Base-by-base conservation (phyloP, 2,888 invertebrate genomes). In the Stegophylla sp. region DNA sequence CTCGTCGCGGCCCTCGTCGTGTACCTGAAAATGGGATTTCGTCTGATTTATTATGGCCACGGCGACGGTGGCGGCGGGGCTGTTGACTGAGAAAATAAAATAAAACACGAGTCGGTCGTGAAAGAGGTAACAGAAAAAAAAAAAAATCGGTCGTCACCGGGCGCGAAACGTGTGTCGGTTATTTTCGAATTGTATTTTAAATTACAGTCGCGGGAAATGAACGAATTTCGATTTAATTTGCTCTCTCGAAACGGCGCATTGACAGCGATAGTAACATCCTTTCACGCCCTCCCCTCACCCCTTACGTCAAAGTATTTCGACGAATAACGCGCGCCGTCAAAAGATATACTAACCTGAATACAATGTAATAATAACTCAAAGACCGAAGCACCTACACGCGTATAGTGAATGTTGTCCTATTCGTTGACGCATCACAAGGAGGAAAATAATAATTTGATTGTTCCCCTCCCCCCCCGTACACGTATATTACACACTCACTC, bases 21-120 rank as follows among this genome's bases (percentile, higher is more conserved):
- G 41, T 41, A 56, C 69, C 34, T 59, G 67, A n/a, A 77, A 67
- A 69, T 69, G 56, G 69, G 59, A 77, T 77, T 67, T 69, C 23
- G 15, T 12, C 59, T 77, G 77, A 77, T 77, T 77, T 77, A 77
- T 77, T 69, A 67, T 9, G 17, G 63, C 43, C n/a, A n/a, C n/a
- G n/a, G n/a, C n/a, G n/a, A n/a, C n/a, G n/a, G n/a, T n/a, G n/a
- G n/a, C n/a, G n/a, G 20, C 53, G 28, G 66, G 26, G 59, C 45
- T 45, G 69, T 48, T 48, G 77, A 48, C 48, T 5, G 20, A 26
- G 43, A 43, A 56, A 53, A 66, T 53, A 17, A 43, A 76, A 66
- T 43, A 56, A n/a, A n/a, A 67, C 53, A 56, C 20, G 51, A 34
- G n/a, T 53, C 13, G 20, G 13, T n/a, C n/a, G n/a, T n/a, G 53